A percentile compares a stretch with the other conserved stretches of the same genome.
Evolutionary conservation across 2,888 invertebrate species (phyloP).

Genomic region (Cheiracanthium punctorium): DNA sequence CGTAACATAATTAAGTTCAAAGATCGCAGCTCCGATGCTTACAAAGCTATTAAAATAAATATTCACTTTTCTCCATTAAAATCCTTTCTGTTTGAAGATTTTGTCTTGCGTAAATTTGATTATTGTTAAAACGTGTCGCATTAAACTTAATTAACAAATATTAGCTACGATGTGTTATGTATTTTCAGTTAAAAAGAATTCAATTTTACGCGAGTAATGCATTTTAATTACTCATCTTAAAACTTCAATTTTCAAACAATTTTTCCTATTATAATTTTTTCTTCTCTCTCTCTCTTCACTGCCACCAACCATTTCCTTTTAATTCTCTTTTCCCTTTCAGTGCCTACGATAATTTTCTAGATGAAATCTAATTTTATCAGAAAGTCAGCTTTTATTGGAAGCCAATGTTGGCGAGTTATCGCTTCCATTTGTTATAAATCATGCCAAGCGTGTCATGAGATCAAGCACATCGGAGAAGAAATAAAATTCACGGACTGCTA

Average conservation of each 20-base stretch:
- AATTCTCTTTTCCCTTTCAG: background rate
- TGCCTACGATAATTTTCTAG: background rate
- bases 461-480: background rate
- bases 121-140: constrained; percentile 1
- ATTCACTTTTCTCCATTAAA: background rate
- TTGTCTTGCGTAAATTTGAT: background rate
- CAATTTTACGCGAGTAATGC: background rate
- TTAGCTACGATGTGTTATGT: background rate
- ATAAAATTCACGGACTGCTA: background rate
- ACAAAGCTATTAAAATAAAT: background rate
- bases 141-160: constrained; percentile 13
- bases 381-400: background rate
- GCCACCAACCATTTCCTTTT: background rate
- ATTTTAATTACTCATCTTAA: background rate
- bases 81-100: background rate
- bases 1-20: background rate
- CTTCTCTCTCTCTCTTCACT: background rate
- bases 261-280: background rate
- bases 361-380: background rate
- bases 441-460: background rate
- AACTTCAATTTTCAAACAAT: background rate
- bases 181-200: constrained; percentile 4
- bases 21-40: background rate
- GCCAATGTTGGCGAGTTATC: constrained; percentile 7
- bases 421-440: background rate